Base-by-base conservation (phyloP, 2,888 invertebrate species). In the Heliconius ismenius region DNA sequence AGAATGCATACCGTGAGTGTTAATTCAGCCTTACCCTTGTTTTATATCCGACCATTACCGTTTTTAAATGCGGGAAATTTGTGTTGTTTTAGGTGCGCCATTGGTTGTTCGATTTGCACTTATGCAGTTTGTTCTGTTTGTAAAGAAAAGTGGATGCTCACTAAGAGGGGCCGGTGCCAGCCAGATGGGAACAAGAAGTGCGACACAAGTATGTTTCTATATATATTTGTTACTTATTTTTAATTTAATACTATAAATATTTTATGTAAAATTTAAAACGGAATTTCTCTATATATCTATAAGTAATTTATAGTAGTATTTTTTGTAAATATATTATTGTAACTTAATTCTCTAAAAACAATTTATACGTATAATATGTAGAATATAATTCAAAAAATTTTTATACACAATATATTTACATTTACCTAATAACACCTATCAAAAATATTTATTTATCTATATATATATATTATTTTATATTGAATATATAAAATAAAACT, bases 101-200 rank as follows among this genome's bases (percentile, higher is more conserved):
- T 96, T 49, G 97, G 97, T 79, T 98, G 98, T 91, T 95, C 95
- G 81, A 95, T 96, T 85, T 98, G 98, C 90, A 94, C 95, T 82
- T 96, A 95, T 85, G 95, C 95, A 82, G 94, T 96, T 79, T 98
- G 98, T 91, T 95, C 96, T 77, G 95, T 96, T 79, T 98, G 98
- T 89, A 91, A 96, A 85, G 94, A 95, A 73, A 96, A 96, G 86
- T 97, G 97, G 97, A 95, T 95, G 83, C 94, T 97, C 81, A 96
- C 96, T 87, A 96, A 96, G 87, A 96, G 96, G 83, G 96, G 96
- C 76, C 95, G 96, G 82, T 98, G 98, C 92, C 95, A 96, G 69
- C 96, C 96, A 36, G 95, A 95, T 81, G 96, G 96, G 84, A 96
- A 96, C 86, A 95, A 96, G 83, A 96, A 96, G 86, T 98, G 98